These are phyloP conservation scores for Phalanger gymnotis DNA, from an alignment of 2,797 vertebrate species.

Conservation along the genomic window DNA sequence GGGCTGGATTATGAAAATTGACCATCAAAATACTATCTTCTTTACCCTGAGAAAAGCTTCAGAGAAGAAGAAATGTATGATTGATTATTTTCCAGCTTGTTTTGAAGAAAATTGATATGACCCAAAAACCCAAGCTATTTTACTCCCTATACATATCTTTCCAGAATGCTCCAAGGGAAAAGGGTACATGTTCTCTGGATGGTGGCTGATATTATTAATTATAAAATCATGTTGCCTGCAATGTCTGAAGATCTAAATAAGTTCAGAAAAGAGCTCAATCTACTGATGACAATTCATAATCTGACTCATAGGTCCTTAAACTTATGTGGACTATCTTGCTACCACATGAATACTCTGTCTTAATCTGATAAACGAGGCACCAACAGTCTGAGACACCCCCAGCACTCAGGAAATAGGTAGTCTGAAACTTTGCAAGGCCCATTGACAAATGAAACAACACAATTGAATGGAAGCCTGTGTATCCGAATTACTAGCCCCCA, in stretches of 20 bases:
- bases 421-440: neutral
- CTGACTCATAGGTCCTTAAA: neutral
- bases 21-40: neutral
- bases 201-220: neutral
- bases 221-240: neutral
- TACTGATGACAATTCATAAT: neutral
- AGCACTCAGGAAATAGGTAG: neutral
- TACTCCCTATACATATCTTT: neutral
- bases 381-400: neutral
- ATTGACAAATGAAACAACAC: neutral
- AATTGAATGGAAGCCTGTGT: neutral
- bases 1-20: neutral
- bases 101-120: neutral
- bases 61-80: neutral
- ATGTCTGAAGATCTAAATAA: neutral
- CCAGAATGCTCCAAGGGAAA: neutral
- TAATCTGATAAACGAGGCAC: neutral
- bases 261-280: neutral
- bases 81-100: neutral
- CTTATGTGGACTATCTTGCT: neutral
- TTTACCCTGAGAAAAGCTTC: neutral
- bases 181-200: neutral
- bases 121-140: neutral
- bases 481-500: neutral
- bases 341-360: neutral